Evolutionary conservation across 2,113 vertebrate genomes (phyloP).

Genomic region (Silurus glanis): DNA sequence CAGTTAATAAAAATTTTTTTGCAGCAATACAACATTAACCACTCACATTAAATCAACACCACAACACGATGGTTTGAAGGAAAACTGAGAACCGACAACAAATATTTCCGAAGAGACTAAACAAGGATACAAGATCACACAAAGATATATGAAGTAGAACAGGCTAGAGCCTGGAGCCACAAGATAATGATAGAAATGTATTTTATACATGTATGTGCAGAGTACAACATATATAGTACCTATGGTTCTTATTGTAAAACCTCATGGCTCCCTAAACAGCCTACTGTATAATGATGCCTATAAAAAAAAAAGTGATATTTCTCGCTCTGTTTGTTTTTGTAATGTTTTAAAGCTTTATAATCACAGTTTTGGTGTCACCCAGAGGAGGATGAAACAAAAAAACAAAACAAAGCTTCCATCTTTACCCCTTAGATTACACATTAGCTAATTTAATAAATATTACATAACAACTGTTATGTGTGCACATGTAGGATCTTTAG

Average conservation of each 20-base stretch:
- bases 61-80: not conserved
- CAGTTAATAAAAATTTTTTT: not conserved
- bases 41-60: not conserved
- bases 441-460: not conserved
- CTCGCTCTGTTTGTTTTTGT: too few relatives aligned
- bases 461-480: not conserved
- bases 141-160: not conserved
- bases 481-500: not conserved
- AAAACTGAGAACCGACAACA: not conserved
- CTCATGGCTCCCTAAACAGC: too few relatives aligned
- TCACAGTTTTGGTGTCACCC: too few relatives aligned
- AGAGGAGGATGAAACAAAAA: too few relatives aligned
- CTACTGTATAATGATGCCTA: too few relatives aligned
- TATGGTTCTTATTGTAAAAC: too few relatives aligned
- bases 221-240: too few relatives aligned
- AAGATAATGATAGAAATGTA: too few relatives aligned
- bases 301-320: too few relatives aligned
- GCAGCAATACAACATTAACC: not conserved
- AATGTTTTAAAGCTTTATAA: too few relatives aligned
- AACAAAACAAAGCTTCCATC: too few relatives aligned
- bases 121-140: not conserved
- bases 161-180: not conserved
- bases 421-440: not conserved
- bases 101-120: not conserved
- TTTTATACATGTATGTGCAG: too few relatives aligned